Conservation (phyloP, 2,797 vertebrate species). For the Eulemur coronatus region DNA sequence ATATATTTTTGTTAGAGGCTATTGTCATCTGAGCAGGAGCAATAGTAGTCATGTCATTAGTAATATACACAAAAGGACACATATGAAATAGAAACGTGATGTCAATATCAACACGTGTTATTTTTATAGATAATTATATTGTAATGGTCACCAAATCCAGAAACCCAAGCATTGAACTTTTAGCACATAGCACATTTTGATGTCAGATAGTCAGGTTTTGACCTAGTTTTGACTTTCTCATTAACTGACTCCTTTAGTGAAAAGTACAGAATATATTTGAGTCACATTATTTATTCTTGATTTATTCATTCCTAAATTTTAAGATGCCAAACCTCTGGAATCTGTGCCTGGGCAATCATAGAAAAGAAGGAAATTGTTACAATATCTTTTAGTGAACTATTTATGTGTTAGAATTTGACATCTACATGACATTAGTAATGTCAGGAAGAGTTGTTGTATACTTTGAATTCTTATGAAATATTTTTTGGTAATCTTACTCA, state of each 20-base stretch:
- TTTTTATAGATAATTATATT: neutral
- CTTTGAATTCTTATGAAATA: conserved; percentile 34
- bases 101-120: neutral
- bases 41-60: neutral
- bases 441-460: neutral
- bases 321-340: neutral
- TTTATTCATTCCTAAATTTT: neutral
- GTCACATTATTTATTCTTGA: neutral
- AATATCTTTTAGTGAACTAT: neutral
- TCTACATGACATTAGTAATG: neutral
- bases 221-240: neutral
- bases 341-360: neutral
- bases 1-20: neutral
- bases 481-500: neutral
- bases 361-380: neutral
- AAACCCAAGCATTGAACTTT: neutral
- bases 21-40: neutral
- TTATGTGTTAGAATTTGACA: neutral
- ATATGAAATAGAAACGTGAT: neutral
- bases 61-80: neutral
- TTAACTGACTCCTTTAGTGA: neutral
- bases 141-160: neutral
- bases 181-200: neutral
- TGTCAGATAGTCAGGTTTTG: neutral
- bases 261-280: neutral